Conservation (phyloP, 2,113 vertebrate species). For the Cyprinodon variegatus region DNA sequence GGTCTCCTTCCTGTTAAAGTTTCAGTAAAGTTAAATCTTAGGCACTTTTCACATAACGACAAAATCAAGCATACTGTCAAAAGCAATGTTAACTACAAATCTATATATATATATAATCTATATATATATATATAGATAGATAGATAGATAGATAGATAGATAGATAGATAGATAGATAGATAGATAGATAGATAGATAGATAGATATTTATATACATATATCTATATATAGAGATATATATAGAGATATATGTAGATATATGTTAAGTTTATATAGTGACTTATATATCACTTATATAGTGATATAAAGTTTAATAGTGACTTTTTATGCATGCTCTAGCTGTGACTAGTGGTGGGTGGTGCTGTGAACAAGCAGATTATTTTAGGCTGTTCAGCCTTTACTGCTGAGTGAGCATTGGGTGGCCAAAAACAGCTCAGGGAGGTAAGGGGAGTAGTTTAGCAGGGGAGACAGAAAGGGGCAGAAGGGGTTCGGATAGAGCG, state of each 20-base stretch:
- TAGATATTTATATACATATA: too few species aligned
- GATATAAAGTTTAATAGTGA: slow-evolving; percentile 15
- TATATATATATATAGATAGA: too few species aligned
- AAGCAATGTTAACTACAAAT: too few species aligned
- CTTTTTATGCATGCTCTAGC: slow-evolving; percentile 32
- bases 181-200: too few species aligned
- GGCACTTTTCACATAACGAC: not conserved
- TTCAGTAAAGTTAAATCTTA: not conserved
- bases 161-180: too few species aligned
- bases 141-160: too few species aligned
- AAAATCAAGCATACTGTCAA: not conserved
- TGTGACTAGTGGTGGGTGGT: slow-evolving; percentile 56
- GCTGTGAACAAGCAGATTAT: slow-evolving; percentile 67
- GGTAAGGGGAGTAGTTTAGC: slow-evolving; percentile 44
- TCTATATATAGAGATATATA: too few species aligned
- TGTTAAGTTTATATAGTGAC: not conserved
- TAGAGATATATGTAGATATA: too few species aligned
- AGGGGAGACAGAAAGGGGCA: slow-evolving; percentile 37
- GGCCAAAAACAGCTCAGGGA: slow-evolving; percentile 77
- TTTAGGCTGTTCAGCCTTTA: slow-evolving; percentile 73
- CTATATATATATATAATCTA: too few species aligned
- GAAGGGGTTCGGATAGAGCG: slow-evolving; percentile 30
- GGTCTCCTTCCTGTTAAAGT: not conserved
- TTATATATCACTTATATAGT: not conserved
- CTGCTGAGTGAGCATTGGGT: slow-evolving; percentile 75